Percentiles rank a stretch among this genome's conserved stretches.
Evolutionary conservation across 2,113 vertebrate genomes (phyloP).

Genomic region (Syrmaticus mikado): DNA sequence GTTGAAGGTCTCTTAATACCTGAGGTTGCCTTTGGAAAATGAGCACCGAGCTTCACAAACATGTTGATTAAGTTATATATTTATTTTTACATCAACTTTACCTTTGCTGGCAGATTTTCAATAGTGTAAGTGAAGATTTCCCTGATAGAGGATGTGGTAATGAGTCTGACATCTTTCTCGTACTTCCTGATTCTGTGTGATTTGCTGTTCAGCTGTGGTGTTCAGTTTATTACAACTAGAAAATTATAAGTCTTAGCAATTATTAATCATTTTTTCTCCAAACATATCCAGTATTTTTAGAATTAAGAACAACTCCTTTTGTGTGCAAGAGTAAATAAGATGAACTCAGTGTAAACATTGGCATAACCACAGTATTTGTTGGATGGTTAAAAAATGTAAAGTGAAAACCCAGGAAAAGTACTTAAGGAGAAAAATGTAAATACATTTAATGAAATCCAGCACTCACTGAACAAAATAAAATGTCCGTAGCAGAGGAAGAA

Average conservation of each 20-base stretch:
- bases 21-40: background rate
- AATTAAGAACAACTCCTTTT: background rate
- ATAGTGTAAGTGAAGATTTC: background rate
- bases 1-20: conserved; percentile 6
- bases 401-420: conserved; percentile 42
- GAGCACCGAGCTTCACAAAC: background rate
- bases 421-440: conserved; percentile 69
- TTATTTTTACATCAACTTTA: background rate
- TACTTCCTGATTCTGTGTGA: background rate
- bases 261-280: conserved; percentile 37
- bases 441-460: conserved; percentile 54
- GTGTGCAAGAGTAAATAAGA: conserved; percentile 42
- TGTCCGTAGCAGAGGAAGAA: background rate
- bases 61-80: background rate
- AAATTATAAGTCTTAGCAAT: background rate
- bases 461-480: background rate
- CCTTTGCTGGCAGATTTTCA: background rate
- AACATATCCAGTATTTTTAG: conserved; percentile 38
- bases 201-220: conserved; percentile 2
- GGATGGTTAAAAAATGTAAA: conserved; percentile 27
- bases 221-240: conserved; percentile 6
- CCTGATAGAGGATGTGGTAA: background rate
- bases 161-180: background rate
- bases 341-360: conserved; percentile 57
- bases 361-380: conserved; percentile 42